Base-by-base conservation (phyloP, 2,888 invertebrate genomes). In the Bombyx huttoni region DNA sequence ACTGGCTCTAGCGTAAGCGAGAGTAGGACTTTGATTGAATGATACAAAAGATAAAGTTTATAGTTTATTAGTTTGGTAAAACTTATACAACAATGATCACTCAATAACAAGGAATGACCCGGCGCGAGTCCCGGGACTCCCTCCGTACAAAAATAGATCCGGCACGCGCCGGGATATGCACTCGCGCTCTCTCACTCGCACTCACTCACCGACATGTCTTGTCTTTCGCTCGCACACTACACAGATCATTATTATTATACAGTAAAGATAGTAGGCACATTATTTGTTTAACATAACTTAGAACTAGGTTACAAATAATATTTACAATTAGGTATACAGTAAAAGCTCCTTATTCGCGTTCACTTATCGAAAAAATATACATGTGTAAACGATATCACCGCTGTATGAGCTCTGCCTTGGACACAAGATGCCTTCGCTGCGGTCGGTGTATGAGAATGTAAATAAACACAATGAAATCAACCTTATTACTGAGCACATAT, bases 121-220 rank as follows among this genome's bases (percentile, higher is more conserved):
- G 58, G 57, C 40, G 48, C 34, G 46, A 35, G 47, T 53, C 57
- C 61, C 49, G 49, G 46, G 49, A 47, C 52, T 61, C 63, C 66
- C 64, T 72, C 75, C 73, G 78, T 85, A 86, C 70, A 85, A 86
- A 86, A 85, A 85, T 85, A 86, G 80, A 83, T 78, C 68, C 62
- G 72, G 77, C 75, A 80, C 56, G 62, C 60, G 47, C 24, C 46
- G 52, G 13, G 50, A 49, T 12, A 52, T 51, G 13, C 51, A 51
- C 49, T 49, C 35, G 33, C 33, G 46, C 9, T 49, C n/a, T 34
- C 48, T 53, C 40, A 13, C 48, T 33, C 13, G 52, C 49, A 48
- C 48, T 35, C 46, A 10, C 47, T 13, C 48, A 48, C n/a, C 46
- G 50, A n/a, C 49, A 24, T 13, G 49, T 34, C 48, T 53, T 33